These are phyloP conservation scores for Diaprepes abbreviatus DNA, from an alignment of 2,888 invertebrate species.

Conservation along the genomic window DNA sequence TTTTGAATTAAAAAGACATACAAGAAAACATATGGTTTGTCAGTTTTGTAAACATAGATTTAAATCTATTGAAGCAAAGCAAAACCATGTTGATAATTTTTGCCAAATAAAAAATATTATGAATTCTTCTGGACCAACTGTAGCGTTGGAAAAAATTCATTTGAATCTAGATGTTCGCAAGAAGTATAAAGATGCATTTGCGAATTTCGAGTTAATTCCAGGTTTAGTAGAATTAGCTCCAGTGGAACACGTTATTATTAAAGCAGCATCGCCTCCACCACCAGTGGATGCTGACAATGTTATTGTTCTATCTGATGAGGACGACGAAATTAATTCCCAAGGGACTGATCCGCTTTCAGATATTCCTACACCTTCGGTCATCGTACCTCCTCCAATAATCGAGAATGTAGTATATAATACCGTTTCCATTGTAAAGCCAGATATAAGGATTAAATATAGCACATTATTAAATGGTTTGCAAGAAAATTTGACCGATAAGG, in stretches of 20 bases:
- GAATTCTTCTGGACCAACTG: constrained; percentile 40
- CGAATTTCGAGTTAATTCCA: constrained; percentile 25
- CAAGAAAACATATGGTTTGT: constrained; percentile 53
- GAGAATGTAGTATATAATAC: constrained; percentile 29
- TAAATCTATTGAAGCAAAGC: constrained; percentile 47
- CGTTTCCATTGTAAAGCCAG: constrained; percentile 47
- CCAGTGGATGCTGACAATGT: constrained; percentile 2
- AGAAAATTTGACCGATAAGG: constrained; percentile 42
- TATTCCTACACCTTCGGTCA: background rate
- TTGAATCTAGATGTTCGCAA: constrained; percentile 43
- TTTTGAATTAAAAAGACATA: constrained; percentile 52
- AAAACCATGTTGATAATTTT: constrained; percentile 49
- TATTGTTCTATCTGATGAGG: constrained; percentile 50
- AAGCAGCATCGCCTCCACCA: constrained; percentile 9
- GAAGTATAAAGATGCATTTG: constrained; percentile 51
- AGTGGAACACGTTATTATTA: constrained; percentile 14
- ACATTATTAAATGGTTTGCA: constrained; percentile 37
- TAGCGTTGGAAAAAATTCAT: constrained; percentile 53
- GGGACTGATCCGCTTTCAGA: constrained; percentile 7
- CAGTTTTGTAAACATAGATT: constrained; percentile 55
- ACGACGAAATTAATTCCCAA: constrained; percentile 7
- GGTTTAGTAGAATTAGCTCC: constrained; percentile 20
- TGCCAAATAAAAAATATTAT: constrained; percentile 53
- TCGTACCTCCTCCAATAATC: background rate
- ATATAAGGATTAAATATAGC: constrained; percentile 50